phyloP scores from a whole-genome alignment of 2,888 invertebrate genomes.

The Pristionchus exspectatus region DNA sequence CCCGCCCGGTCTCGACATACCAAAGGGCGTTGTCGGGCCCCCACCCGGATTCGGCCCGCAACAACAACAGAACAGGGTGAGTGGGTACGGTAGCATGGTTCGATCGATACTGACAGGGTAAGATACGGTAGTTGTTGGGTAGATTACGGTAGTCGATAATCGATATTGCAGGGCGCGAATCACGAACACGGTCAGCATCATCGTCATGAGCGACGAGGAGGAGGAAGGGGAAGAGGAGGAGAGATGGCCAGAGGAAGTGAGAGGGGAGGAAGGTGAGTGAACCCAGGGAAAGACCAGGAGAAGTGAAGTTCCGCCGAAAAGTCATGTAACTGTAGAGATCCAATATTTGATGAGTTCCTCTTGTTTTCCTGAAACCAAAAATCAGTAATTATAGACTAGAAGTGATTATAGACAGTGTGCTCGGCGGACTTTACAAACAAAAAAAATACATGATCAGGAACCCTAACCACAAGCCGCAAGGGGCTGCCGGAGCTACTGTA shows the following conservation, averaged over 20 bases:
- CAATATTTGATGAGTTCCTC: background rate
- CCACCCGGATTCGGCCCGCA: conserved; percentile 2
- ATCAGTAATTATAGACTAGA: too few species aligned
- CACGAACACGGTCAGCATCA: background rate
- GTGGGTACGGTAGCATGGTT: background rate
- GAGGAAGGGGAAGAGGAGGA: conserved; percentile 17
- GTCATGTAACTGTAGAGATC: background rate
- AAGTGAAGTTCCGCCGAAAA: background rate
- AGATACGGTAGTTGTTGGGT: background rate
- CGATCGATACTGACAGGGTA: background rate
- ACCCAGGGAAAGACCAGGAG: background rate
- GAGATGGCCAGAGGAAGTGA: conserved; percentile 12
- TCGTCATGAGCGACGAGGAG: conserved; percentile 40
- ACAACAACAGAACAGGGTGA: background rate
- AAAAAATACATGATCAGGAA: background rate
- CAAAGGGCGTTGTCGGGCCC: background rate
- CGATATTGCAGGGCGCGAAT: background rate
- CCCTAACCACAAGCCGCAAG: background rate
- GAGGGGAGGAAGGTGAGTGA: conserved; percentile 8
- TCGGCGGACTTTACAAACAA: too few species aligned
- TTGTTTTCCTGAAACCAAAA: too few species aligned
- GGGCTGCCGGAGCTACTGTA: background rate
- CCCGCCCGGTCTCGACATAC: background rate
- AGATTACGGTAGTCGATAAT: background rate
- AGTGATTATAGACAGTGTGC: too few species aligned